Evolutionary conservation across 2,888 invertebrate species (phyloP).

Genomic region (Dendrolimus pini): DNA sequence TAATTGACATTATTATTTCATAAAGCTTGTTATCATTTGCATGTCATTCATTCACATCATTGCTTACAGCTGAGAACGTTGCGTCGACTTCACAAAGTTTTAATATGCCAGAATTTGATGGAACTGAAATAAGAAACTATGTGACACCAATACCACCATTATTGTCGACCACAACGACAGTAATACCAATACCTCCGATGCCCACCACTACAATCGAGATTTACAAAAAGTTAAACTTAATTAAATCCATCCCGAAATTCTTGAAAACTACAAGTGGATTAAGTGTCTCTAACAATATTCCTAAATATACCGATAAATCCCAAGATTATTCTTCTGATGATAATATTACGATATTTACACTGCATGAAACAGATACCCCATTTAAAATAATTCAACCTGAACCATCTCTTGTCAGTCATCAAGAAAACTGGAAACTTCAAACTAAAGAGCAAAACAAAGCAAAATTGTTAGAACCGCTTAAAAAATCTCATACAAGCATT

Average conservation of each 20-base stretch:
- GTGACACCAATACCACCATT: constrained; percentile 44
- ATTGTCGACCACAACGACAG: constrained; percentile 24
- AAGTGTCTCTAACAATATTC: constrained; percentile 12
- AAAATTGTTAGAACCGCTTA: constrained; percentile 9
- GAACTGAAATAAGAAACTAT: constrained; percentile 30
- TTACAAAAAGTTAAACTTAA: constrained; percentile 36
- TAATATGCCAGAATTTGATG: constrained; percentile 31
- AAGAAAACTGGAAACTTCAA: constrained; percentile 18
- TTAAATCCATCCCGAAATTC: constrained; percentile 37
- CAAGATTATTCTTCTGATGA: constrained; percentile 15
- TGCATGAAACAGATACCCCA: constrained; percentile 31
- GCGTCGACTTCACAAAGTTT: constrained; percentile 34
- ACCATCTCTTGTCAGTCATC: constrained; percentile 18
- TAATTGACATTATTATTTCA: no score
- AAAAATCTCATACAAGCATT: constrained; percentile 14
- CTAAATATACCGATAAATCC: constrained; percentile 11
- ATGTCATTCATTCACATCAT: constrained; percentile 49
- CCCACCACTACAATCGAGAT: constrained; percentile 39
- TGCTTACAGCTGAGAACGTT: constrained; percentile 58
- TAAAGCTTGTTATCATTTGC: constrained; percentile 16
- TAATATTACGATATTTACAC: constrained; percentile 43
- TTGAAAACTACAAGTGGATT: constrained; percentile 29
- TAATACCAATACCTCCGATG: constrained; percentile 29
- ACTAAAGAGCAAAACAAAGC: constrained; percentile 7
- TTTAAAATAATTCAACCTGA: constrained; percentile 37